A percentile compares a stretch with the other conserved stretches of the same genome.
phyloP scores from a whole-genome alignment of 2,113 vertebrate genomes.

The Apaloderma vittatum region DNA sequence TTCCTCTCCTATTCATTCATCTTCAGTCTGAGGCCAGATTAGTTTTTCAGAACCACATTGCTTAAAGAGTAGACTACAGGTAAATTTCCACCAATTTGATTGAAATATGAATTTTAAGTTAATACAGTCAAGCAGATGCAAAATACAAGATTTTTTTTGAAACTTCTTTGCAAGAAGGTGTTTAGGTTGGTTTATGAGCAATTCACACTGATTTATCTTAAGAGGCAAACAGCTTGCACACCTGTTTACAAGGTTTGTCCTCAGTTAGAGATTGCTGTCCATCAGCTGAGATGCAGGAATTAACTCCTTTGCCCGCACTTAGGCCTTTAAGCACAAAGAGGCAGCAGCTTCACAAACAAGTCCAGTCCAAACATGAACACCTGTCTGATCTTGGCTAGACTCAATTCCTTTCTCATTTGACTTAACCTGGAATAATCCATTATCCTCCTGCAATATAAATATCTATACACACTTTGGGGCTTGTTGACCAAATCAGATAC shows the following conservation, averaged over 20 bases:
- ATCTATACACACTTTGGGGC: neutral
- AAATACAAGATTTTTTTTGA: neutral
- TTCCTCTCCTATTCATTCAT: neutral
- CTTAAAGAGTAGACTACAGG: neutral
- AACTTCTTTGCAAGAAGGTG: neutral
- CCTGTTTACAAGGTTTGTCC: neutral
- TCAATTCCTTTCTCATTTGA: neutral
- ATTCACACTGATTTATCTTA: neutral
- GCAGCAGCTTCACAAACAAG: neutral
- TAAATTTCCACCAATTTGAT: neutral
- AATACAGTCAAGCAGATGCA: neutral
- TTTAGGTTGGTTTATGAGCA: neutral
- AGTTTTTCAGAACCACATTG: neutral
- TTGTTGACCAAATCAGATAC: neutral
- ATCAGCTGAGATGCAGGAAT: neutral
- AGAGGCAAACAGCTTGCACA: neutral
- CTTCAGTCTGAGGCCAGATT: neutral
- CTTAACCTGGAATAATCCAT: neutral
- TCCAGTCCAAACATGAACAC: neutral
- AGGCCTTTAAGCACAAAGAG: neutral
- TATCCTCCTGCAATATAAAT: neutral
- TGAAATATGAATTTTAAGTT: conserved; percentile 7
- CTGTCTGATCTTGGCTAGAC: neutral
- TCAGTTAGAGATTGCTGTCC: neutral
- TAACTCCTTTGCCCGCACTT: neutral